Percentiles rank a stretch among this genome's conserved stretches.
Evolutionary conservation across 2,888 invertebrate species (phyloP).

Genomic region (Drosophila neoperkinsi): DNA sequence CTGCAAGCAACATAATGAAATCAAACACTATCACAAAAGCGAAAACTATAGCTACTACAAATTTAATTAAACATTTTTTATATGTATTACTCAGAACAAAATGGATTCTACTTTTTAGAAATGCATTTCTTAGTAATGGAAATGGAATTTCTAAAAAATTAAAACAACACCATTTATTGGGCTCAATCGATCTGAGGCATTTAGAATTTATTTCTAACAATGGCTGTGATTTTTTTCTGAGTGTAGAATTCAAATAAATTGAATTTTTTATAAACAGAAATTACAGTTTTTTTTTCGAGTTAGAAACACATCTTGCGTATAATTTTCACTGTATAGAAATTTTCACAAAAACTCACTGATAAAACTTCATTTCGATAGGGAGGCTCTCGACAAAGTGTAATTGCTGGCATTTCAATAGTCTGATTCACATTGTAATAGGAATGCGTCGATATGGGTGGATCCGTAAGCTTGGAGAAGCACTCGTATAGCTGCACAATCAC

Average conservation of each 20-base stretch:
- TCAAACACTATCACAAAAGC: not conserved
- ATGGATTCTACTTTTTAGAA: not conserved
- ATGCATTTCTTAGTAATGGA: not conserved
- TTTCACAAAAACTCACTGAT: conserved; percentile 84
- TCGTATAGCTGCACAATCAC: conserved; percentile 88
- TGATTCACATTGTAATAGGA: conserved; percentile 89
- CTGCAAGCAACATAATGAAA: conserved; percentile 23
- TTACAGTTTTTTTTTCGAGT: not conserved
- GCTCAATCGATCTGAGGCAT: too few relatives aligned
- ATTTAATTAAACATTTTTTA: not conserved
- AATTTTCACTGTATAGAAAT: not conserved
- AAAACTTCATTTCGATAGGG: conserved; percentile 87
- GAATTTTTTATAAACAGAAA: not conserved
- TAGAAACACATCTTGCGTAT: not conserved
- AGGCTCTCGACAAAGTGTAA: conserved; percentile 89
- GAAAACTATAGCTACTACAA: too few relatives aligned
- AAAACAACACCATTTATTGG: too few relatives aligned
- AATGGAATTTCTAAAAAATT: not conserved
- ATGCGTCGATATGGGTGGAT: conserved; percentile 89
- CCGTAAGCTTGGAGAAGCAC: conserved; percentile 87
- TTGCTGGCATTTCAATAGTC: conserved; percentile 88
- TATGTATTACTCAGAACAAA: not conserved
- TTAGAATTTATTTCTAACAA: too few relatives aligned
- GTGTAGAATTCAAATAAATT: not conserved
- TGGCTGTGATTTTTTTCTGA: not conserved